Evolutionary conservation across 2,113 vertebrate genomes (phyloP).

Genomic region (Lycocorax pyrrhopterus): DNA sequence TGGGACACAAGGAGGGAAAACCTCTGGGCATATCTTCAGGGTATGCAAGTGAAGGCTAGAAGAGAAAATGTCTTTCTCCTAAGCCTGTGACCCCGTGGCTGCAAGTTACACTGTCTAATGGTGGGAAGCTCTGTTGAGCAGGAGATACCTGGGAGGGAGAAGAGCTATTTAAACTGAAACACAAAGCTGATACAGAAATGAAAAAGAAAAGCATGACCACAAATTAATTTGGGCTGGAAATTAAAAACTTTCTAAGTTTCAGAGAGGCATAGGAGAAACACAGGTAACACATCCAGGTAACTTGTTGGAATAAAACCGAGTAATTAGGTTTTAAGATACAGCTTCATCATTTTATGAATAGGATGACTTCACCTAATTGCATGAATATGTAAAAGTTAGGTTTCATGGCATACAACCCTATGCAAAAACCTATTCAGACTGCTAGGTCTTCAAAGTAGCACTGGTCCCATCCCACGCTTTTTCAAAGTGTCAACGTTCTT

Average conservation of each 20-base stretch:
- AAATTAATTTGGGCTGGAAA: background rate
- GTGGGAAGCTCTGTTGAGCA: background rate
- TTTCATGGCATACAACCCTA: background rate
- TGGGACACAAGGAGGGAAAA: background rate
- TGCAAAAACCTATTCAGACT: background rate
- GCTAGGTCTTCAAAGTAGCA: background rate
- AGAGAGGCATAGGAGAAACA: background rate
- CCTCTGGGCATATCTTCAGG: background rate
- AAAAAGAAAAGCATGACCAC: background rate
- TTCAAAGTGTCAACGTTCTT: background rate
- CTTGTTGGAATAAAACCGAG: background rate
- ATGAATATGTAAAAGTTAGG: background rate
- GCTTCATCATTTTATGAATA: background rate
- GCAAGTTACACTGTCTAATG: background rate
- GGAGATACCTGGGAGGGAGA: background rate
- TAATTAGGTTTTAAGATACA: background rate
- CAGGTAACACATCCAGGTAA: background rate
- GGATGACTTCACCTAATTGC: background rate
- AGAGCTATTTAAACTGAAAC: background rate
- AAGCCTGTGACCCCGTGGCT: accelerated
- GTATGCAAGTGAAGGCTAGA: background rate
- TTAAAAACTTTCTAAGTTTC: background rate
- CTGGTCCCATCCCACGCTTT: background rate
- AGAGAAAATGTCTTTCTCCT: background rate
- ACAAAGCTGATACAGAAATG: background rate